Base-by-base conservation (phyloP, 2,797 vertebrate genomes). In the Sebastes dallii region DNA sequence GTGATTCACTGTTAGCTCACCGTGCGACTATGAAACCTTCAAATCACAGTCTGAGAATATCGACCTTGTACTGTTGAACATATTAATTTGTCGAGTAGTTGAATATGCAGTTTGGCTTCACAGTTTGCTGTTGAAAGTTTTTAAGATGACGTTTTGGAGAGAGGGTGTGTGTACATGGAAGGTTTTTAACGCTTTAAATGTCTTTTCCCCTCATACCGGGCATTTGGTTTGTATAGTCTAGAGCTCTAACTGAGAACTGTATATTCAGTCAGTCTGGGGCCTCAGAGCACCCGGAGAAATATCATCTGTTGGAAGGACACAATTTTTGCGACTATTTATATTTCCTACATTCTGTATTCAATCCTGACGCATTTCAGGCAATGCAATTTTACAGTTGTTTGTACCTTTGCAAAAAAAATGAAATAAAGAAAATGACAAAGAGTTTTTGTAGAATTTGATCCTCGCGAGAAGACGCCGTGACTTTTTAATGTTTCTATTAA, bases 251-350 rank as follows among this genome's bases (percentile, higher is more conserved):
- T 65, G 77, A 81, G 81, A 64, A 66, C 71, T 50, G 74, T 25
- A 56, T 13, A 6, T 24, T 25, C 55, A 56, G 55, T 25, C 80
- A 66, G 84, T 42, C 46, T 50, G 14, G 46, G 16, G 14, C 46
- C 18, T 42, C 39, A 3, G 39, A 42, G 39, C 39, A 42, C 39
- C 87, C 83, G 86, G 84, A 65, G 66, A 72, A 92, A 88, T 87
- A 88, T 92, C 94, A 85, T 42, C 86, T 84, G 24, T n/a, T 34
- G 75, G 77, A 94, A 91, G 93, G 91, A 95, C 81, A 89, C 79
- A 62, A 78, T 76, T 89, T 94, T 92, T 93, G 82, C 84, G 85
- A 94, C 90, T 96, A 95, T 96, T 96, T 96, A 96, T 96, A 95
- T 96, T 94, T 94, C 90, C 88, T 94, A 94, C 90, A 78, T 91